Conservation (phyloP, 1,140 invertebrate genomes). For the Bombus fervidus region DNA sequence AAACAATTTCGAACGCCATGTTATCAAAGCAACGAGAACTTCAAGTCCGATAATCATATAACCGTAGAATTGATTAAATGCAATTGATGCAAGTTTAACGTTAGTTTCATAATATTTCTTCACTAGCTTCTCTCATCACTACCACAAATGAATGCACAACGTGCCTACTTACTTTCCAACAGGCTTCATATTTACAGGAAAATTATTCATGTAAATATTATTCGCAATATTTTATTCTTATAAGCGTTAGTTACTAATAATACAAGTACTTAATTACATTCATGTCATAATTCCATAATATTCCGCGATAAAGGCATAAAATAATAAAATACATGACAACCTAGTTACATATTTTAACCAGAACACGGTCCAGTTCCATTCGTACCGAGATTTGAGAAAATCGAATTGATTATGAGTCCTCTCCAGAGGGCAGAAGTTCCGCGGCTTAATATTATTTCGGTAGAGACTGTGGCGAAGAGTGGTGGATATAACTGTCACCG, state of each 20-base stretch:
- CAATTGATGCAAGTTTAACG: neutral
- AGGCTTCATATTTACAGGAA: no score
- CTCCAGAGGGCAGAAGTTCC: neutral
- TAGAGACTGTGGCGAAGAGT: conserved; percentile 47
- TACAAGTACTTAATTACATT: neutral
- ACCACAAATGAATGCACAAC: neutral
- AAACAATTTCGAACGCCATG: neutral
- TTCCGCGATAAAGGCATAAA: no score
- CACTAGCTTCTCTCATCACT: no score
- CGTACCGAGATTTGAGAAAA: neutral
- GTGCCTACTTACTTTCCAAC: no score
- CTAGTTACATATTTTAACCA: neutral
- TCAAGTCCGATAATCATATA: neutral
- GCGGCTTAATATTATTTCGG: conserved; percentile 40
- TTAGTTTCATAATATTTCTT: neutral
- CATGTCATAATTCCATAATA: neutral
- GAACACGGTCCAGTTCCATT: neutral
- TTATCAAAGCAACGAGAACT: no score
- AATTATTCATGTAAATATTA: no score
- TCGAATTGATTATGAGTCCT: neutral
- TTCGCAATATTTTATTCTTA: neutral
- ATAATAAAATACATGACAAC: neutral
- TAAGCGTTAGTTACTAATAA: neutral
- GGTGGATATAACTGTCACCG: conserved; percentile 80
- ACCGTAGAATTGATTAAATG: neutral